Evolutionary conservation across 2,888 invertebrate genomes (phyloP), one percentile per base, ranked within the genome.

Genomic region (Norana najaformis): DNA sequence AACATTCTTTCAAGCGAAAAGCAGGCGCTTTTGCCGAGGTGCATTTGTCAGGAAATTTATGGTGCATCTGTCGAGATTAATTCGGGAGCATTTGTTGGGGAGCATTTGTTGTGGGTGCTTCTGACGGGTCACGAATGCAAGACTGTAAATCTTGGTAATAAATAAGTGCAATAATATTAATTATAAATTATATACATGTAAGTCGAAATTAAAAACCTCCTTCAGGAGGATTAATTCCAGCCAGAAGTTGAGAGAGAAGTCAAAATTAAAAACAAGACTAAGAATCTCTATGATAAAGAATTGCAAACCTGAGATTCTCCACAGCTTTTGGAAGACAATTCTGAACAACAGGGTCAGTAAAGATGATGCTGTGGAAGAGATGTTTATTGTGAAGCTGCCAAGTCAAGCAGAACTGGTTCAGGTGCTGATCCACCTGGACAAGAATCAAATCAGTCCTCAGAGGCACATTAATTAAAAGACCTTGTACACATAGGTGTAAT

Each of bases 331-430:
- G 96, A 89, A 96, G 94, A 93, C 95, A 96, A 92, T 95, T 96
- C 93, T 96, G 96, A 91, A 96, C 95, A 89, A 96, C 94, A 88
- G 96, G 95, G 93, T 96, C 96, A 85, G 95, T 94, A 92, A 95
- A 96, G 69, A 95, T 95, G 91, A 95, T 95, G 89, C 95, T 95
- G 92, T 96, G 96, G 94, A 96, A 96, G 92, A 97, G 95, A 93
- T 96, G 96, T 93, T 96, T 96, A 94, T 96, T 96, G 91, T 96
- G 96, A 93, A 96, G 95, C 92, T 96, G 96, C 96, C 96, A 97
- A 14, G 96, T 96, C 88, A 96, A 95, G 92, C 96, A 96, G 93
- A 96, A 96, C 93, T 96, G 96, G 92, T 96, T 96, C 92, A 96
- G 95, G 93, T 96, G 96, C 91, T 96, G 95, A 90, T 95, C 95